Evolutionary conservation across 2,888 invertebrate genomes (phyloP).

Genomic region (Unio delphinus): DNA sequence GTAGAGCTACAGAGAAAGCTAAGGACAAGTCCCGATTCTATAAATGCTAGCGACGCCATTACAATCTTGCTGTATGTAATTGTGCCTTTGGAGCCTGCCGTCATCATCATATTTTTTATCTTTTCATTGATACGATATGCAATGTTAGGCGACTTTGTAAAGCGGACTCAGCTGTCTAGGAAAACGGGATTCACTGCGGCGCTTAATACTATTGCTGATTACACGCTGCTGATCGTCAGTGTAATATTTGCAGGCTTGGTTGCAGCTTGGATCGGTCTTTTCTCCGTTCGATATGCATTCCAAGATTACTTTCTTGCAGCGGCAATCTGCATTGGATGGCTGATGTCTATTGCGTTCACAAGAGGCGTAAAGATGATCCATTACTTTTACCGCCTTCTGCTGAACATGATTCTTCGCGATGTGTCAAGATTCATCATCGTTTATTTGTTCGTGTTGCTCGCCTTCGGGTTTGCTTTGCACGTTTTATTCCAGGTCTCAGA

Average conservation of each 20-base stretch:
- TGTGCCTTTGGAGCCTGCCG: slow-evolving; percentile 51
- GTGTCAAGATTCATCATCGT: slow-evolving; percentile 63
- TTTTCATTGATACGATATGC: slow-evolving; percentile 21
- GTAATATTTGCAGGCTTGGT: slow-evolving; percentile 49
- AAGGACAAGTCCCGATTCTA: slow-evolving; percentile 26
- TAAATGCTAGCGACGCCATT: slow-evolving; percentile 21
- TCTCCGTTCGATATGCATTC: slow-evolving; percentile 28
- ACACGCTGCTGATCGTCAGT: slow-evolving; percentile 24
- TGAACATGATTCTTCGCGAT: slow-evolving; percentile 66
- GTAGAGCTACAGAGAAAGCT: slow-evolving; percentile 38
- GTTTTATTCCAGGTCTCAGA: slow-evolving; percentile 56
- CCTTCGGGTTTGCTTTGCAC: slow-evolving; percentile 66
- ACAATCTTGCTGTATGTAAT: slow-evolving; percentile 43
- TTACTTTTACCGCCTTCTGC: slow-evolving; percentile 66
- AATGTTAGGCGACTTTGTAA: slow-evolving; percentile 16
- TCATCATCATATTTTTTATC: slow-evolving; percentile 44
- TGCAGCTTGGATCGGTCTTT: slow-evolving; percentile 57
- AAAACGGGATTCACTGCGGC: slow-evolving; percentile 15
- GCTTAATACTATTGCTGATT: slow-evolving; percentile 16
- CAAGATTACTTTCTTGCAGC: slow-evolving; percentile 63
- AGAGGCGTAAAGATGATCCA: slow-evolving; percentile 65
- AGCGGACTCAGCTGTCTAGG: slow-evolving; percentile 18
- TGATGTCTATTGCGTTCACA: slow-evolving; percentile 65
- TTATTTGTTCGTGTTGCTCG: slow-evolving; percentile 65
- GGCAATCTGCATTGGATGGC: slow-evolving; percentile 65